Evolutionary conservation across 2,797 vertebrate species (phyloP).

Genomic region (Lutjanus argentimaculatus): DNA sequence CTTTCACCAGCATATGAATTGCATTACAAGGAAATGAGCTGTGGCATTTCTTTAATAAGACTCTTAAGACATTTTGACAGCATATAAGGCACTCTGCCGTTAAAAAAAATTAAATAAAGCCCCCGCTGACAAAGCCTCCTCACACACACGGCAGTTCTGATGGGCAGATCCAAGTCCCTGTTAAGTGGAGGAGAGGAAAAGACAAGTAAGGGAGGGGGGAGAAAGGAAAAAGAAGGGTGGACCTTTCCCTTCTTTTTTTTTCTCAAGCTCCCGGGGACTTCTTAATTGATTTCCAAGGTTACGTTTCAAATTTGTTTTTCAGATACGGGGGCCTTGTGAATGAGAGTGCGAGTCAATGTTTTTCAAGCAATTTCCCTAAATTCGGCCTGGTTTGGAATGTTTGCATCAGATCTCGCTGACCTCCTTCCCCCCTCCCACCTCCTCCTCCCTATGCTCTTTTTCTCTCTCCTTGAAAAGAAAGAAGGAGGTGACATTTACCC

Average conservation of each 20-base stretch:
- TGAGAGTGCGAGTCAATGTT: slow-evolving; percentile 69
- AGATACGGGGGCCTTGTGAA: slow-evolving; percentile 69
- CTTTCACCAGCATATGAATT: slow-evolving; percentile 86
- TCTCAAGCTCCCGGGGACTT: slow-evolving; percentile 74
- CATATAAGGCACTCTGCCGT: slow-evolving; percentile 82
- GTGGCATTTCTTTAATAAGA: slow-evolving; percentile 89
- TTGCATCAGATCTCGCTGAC: slow-evolving; percentile 50
- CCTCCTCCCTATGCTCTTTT: slow-evolving; percentile 13
- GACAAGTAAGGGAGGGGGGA: slow-evolving; percentile 32
- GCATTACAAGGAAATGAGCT: slow-evolving; percentile 86
- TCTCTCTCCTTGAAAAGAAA: slow-evolving; percentile 61
- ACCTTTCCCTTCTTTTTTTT: slow-evolving; percentile 65
- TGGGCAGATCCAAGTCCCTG: slow-evolving; percentile 70
- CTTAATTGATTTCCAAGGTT: slow-evolving; percentile 89
- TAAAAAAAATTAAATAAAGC: slow-evolving; percentile 79
- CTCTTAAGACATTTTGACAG: slow-evolving; percentile 87
- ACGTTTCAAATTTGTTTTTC: slow-evolving; percentile 86
- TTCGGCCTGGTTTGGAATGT: slow-evolving; percentile 57
- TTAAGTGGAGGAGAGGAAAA: slow-evolving; percentile 68
- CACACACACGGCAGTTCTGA: slow-evolving; percentile 68
- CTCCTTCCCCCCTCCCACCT: slow-evolving; percentile 8
- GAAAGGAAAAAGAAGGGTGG: slow-evolving; percentile 56
- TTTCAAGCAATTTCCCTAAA: slow-evolving; percentile 80
- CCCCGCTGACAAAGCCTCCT: slow-evolving; percentile 74
- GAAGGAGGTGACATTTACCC: slow-evolving; percentile 77